phyloP scores from a whole-genome alignment of 2,888 invertebrate species.

The Polyommatus iphigenia region DNA sequence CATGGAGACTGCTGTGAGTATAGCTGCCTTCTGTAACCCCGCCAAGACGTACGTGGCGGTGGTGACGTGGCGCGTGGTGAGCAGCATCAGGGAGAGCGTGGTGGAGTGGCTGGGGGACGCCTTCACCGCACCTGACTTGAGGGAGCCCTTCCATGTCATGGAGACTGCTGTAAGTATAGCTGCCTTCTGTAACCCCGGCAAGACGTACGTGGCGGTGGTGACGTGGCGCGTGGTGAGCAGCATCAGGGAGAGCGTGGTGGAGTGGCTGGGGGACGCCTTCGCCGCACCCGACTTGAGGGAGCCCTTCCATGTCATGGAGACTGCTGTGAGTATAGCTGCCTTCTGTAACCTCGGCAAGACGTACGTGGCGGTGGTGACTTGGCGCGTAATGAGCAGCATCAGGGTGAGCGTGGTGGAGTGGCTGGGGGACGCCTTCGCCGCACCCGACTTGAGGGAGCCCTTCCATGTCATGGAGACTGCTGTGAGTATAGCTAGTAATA shows the following conservation, averaged over 20 bases:
- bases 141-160: slow-evolving; percentile 49
- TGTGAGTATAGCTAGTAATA: too few species aligned
- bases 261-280: slow-evolving; percentile 56
- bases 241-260: slow-evolving; percentile 44
- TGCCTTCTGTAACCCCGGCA: too few species aligned
- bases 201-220: slow-evolving; percentile 56
- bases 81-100: slow-evolving; percentile 43
- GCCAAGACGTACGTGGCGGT: slow-evolving; percentile 56
- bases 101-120: slow-evolving; percentile 52
- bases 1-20: slow-evolving; percentile 57
- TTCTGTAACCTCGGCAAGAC: too few species aligned
- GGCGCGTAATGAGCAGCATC: slow-evolving; percentile 44
- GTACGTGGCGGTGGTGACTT: slow-evolving; percentile 56
- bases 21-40: too few species aligned
- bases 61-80: slow-evolving; percentile 51
- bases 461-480: slow-evolving; percentile 53
- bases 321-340: slow-evolving; percentile 58
- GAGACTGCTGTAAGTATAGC: slow-evolving; percentile 58
- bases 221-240: slow-evolving; percentile 48
- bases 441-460: slow-evolving; percentile 38
- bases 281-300: slow-evolving; percentile 38
- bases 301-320: slow-evolving; percentile 51
- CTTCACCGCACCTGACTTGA: slow-evolving; percentile 44
- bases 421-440: slow-evolving; percentile 51
- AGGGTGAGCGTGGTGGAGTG: slow-evolving; percentile 48